These are phyloP conservation scores for Nothoprocta pentlandii DNA, from an alignment of 2,113 vertebrate species.

Conservation along the genomic window DNA sequence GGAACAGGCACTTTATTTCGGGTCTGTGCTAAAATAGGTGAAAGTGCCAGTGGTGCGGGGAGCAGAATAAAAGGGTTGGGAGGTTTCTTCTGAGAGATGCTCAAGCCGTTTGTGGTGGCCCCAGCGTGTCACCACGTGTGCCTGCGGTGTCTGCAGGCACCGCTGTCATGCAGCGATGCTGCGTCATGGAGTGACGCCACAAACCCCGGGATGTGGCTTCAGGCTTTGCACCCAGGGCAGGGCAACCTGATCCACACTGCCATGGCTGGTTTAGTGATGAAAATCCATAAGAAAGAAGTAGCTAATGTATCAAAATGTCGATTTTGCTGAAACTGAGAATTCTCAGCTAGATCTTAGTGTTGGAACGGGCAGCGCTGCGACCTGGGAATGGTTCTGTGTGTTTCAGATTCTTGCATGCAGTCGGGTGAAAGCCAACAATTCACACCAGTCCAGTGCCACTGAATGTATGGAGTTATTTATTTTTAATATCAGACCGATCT, in stretches of 20 bases:
- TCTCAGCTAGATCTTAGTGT: neutral
- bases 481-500: too few species aligned
- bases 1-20: neutral
- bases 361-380: neutral
- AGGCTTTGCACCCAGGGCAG: neutral
- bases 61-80: neutral
- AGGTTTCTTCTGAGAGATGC: neutral
- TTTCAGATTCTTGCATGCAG: too few species aligned
- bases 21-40: neutral
- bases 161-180: neutral
- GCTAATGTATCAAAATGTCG: too few species aligned
- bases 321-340: neutral
- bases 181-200: too few species aligned
- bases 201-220: neutral
- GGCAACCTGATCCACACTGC: neutral
- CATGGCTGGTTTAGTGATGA: neutral
- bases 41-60: neutral
- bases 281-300: neutral
- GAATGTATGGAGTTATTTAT: too few species aligned
- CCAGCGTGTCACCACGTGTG: neutral
- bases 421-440: too few species aligned
- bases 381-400: neutral
- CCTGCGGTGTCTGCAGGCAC: neutral
- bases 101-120: neutral
- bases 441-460: too few species aligned